phyloP scores from a whole-genome alignment of 2,888 invertebrate species.

The Acleris laterana region DNA sequence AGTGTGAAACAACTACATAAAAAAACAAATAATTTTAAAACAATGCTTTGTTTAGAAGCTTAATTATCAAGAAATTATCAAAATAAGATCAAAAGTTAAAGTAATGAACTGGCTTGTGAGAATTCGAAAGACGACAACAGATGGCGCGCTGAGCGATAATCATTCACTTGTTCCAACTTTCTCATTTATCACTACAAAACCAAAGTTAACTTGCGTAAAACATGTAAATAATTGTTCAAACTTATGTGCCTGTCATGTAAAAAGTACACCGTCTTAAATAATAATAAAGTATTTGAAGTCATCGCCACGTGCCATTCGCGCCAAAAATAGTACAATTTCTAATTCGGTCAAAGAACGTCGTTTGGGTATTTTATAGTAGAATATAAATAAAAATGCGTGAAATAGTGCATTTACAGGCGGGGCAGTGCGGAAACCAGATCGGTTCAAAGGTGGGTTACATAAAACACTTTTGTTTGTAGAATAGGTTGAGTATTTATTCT shows the following conservation, averaged over 20 bases:
- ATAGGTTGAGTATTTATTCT: conserved; percentile 25
- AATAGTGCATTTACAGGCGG: conserved; percentile 95
- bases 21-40: no score
- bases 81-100: neutral
- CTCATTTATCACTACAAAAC: conserved; percentile 29
- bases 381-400: conserved; percentile 88
- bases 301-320: conserved; percentile 46
- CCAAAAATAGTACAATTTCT: conserved; percentile 50
- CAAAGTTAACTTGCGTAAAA: conserved; percentile 22
- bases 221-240: conserved; percentile 32
- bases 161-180: conserved; percentile 27
- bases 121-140: conserved; percentile 9
- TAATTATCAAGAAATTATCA: neutral
- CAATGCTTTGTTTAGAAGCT: neutral
- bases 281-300: conserved; percentile 33
- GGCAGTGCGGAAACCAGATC: conserved; percentile 96
- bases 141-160: conserved; percentile 22
- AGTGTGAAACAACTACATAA: no score
- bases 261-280: conserved; percentile 23
- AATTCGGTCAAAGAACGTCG: conserved; percentile 43
- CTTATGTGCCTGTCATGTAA: conserved; percentile 7
- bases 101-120: neutral
- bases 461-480: conserved; percentile 34
- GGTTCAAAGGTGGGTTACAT: conserved; percentile 90
- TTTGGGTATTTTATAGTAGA: conserved; percentile 48